Base-by-base conservation (phyloP, 2,113 vertebrate genomes). In the Ictidomys tridecemlineatus region DNA sequence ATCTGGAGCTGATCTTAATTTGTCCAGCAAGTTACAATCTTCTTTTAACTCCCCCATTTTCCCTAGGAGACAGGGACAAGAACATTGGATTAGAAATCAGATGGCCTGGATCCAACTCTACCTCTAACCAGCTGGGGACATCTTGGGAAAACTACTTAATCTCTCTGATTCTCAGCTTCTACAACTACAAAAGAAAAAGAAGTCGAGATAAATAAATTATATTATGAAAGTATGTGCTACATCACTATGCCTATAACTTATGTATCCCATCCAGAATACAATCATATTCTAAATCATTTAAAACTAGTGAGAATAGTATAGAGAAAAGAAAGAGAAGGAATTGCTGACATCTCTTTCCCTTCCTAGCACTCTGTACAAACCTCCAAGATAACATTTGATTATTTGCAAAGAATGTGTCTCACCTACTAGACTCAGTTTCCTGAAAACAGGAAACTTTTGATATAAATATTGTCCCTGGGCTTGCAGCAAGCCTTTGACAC, bases 1-100 rank as follows among this genome's bases (percentile, higher is more conserved):
- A 13, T 72, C 42, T 93, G 37, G 67, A 94, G 39, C 22, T 91
- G 24, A n/a, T n/a, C 20, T 80, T 90, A 89, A 92, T 96, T 95
- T 79, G 14, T 53, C 76, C 12, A 82, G 80, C 42, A 89, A 97
- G 72, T 80, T 83, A 77, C 16, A 76, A 24, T 53, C 82, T 91
- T 86, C 34, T 14, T 83, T 89, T 85, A 86, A 93, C 26, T 91
- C 63, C 30, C 5, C 26, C 42, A 4, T 56, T 51, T 51, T 28
- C 67, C 63, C 34, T 72, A 84, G 74, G 45, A 93, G n/a, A 90
- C 11, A 53, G n/a, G 73, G 32, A 9, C 8, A 30, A 95, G 42
- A 91, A 0, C 8, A 45, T 2, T 61, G n/a, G 37, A 72, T 69
- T 94, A 37, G 53, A 96, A 94, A 65, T 89, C 78, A 86, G 48